phyloP scores from a whole-genome alignment of 2,113 vertebrate species.

The Plecturocebus donacophilus region DNA sequence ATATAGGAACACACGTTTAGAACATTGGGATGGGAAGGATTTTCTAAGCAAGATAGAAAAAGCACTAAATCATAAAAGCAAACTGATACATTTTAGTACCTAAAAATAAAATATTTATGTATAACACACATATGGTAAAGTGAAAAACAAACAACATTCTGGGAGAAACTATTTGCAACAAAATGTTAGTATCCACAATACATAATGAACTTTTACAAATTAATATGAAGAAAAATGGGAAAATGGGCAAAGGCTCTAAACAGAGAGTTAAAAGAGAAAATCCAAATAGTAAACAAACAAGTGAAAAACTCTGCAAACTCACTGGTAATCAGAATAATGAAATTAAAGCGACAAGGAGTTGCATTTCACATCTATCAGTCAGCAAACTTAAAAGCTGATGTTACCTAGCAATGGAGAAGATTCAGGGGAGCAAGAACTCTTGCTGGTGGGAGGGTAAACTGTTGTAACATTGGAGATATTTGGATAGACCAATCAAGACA shows the following conservation, averaged over 20 bases:
- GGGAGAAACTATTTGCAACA: not conserved
- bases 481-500: not conserved
- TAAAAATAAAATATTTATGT: constrained; percentile 2
- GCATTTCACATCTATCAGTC: not conserved
- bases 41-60: not conserved
- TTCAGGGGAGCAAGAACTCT: not conserved
- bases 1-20: not conserved
- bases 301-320: not conserved
- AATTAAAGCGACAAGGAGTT: not conserved
- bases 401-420: not conserved
- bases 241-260: not conserved
- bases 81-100: not conserved
- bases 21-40: not conserved
- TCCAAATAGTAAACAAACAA: not conserved
- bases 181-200: not conserved
- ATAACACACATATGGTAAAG: not conserved
- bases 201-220: not conserved
- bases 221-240: not conserved
- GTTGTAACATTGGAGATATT: not conserved
- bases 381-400: not conserved
- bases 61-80: not conserved
- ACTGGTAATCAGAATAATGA: not conserved
- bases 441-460: not conserved
- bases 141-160: not conserved
- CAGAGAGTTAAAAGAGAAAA: not conserved